Evolutionary conservation across 2,888 invertebrate species (phyloP).

Genomic region (Standfussiana lucernea): DNA sequence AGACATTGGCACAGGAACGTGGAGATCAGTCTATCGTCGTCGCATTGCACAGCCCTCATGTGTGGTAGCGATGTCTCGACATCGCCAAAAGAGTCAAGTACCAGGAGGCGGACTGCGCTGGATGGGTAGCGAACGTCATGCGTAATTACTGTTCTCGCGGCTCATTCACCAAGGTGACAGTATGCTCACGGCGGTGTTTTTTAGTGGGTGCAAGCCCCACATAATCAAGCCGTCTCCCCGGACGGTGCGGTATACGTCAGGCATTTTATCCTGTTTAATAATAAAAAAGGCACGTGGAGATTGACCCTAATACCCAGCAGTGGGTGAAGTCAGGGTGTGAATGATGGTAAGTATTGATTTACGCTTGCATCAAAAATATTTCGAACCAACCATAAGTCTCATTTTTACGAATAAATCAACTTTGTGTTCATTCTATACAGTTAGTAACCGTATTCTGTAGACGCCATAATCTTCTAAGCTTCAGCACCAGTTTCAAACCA

Average conservation of each 20-base stretch:
- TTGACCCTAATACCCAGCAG: not conserved
- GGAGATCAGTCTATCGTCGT: too few species aligned
- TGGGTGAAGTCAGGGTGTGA: not conserved
- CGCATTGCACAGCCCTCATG: too few species aligned
- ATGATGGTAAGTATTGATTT: not conserved
- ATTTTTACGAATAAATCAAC: not conserved
- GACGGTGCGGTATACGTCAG: not conserved
- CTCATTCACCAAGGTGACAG: not conserved
- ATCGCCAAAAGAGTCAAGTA: too few species aligned
- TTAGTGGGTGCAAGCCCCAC: not conserved
- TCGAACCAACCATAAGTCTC: not conserved
- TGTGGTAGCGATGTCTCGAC: too few species aligned
- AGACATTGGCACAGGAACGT: too few species aligned
- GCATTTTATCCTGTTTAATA: not conserved
- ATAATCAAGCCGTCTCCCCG: not conserved
- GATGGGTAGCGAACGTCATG: not conserved
- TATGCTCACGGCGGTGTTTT: not conserved
- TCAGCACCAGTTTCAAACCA: conserved; percentile 4
- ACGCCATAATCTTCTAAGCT: not conserved
- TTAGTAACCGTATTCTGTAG: not conserved
- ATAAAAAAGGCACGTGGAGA: not conserved
- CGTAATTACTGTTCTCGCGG: too few species aligned
- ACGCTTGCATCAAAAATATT: not conserved
- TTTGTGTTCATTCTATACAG: not conserved
- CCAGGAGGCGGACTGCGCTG: not conserved